phyloP scores from a whole-genome alignment of 2,888 invertebrate species.

The Dynastes hyllus region DNA sequence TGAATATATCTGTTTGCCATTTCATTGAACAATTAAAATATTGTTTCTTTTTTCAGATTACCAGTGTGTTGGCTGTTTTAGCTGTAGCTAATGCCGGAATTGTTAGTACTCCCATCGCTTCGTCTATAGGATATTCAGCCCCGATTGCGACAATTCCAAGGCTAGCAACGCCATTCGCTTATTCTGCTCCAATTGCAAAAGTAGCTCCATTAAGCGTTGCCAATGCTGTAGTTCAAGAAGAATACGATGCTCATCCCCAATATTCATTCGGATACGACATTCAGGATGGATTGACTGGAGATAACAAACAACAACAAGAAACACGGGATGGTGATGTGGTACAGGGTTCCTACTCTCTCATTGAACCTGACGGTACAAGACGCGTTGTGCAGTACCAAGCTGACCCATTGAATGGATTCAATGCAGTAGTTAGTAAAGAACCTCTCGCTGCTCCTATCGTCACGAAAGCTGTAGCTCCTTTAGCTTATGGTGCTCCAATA shows the following conservation, averaged over 20 bases:
- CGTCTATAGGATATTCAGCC: constrained; percentile 55
- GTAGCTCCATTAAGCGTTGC: constrained; percentile 58
- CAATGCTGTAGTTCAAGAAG: constrained; percentile 65
- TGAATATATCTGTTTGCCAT: neutral
- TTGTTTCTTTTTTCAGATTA: constrained; percentile 41
- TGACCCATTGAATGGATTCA: constrained; percentile 77
- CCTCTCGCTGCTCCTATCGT: constrained; percentile 70
- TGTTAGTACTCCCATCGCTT: constrained; percentile 56
- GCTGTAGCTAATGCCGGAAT: constrained; percentile 57
- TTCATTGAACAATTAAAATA: neutral
- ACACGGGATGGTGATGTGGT: constrained; percentile 73
- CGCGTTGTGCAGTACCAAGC: constrained; percentile 75
- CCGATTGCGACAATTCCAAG: constrained; percentile 57
- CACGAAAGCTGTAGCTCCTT: constrained; percentile 59
- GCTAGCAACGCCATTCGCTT: constrained; percentile 52
- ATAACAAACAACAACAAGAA: constrained; percentile 74
- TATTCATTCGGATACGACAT: constrained; percentile 76
- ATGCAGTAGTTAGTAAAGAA: constrained; percentile 78
- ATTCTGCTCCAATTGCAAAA: constrained; percentile 63
- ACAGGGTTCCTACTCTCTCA: constrained; percentile 73
- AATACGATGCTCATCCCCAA: constrained; percentile 74
- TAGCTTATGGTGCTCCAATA: constrained; percentile 61
- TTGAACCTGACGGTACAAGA: constrained; percentile 74
- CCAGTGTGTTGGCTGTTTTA: constrained; percentile 67
- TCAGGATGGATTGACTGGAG: constrained; percentile 74